A percentile compares a stretch with the other conserved stretches of the same genome.
Conservation (phyloP, 1,140 invertebrate genomes). For the Drosophila ercepeae region DNA sequence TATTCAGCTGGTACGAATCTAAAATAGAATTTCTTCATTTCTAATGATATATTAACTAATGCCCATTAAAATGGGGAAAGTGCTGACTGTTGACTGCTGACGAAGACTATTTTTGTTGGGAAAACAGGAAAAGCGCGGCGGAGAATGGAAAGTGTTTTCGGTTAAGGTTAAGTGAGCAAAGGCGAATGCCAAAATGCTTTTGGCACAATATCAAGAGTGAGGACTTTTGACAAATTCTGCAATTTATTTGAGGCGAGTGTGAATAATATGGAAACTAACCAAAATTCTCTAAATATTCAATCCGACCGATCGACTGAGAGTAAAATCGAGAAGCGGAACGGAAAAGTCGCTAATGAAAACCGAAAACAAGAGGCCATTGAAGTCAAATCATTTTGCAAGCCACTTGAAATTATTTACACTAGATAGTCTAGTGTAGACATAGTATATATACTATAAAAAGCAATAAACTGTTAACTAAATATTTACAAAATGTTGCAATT, state of each 20-base stretch:
- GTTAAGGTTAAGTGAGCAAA: conserved; percentile 54
- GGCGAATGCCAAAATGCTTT: conserved; percentile 36
- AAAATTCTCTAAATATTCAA: conserved; percentile 6
- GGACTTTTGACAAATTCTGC: conserved; percentile 64
- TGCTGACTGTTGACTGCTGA: conserved; percentile 13
- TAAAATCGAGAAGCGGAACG: conserved; percentile 1
- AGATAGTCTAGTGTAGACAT: neutral
- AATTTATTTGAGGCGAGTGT: conserved; percentile 55
- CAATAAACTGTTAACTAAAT: neutral
- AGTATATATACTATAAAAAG: neutral
- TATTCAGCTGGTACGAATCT: neutral
- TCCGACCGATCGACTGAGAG: neutral
- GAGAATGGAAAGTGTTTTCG: conserved; percentile 37
- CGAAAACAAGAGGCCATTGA: neutral
- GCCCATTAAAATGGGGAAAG: conserved; percentile 43
- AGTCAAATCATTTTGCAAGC: conserved; percentile 1
- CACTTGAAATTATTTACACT: conserved; percentile 12
- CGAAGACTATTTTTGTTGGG: conserved; percentile 42
- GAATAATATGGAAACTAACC: neutral
- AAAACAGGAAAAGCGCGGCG: conserved; percentile 13
- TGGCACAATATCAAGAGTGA: conserved; percentile 41
- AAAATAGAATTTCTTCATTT: conserved; percentile 37
- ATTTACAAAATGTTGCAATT: conserved; percentile 30
- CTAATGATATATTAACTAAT: conserved; percentile 62
- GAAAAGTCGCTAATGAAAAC: conserved; percentile 1